phyloP scores from a whole-genome alignment of 2,113 vertebrate genomes.

The Tenrec ecaudatus region DNA sequence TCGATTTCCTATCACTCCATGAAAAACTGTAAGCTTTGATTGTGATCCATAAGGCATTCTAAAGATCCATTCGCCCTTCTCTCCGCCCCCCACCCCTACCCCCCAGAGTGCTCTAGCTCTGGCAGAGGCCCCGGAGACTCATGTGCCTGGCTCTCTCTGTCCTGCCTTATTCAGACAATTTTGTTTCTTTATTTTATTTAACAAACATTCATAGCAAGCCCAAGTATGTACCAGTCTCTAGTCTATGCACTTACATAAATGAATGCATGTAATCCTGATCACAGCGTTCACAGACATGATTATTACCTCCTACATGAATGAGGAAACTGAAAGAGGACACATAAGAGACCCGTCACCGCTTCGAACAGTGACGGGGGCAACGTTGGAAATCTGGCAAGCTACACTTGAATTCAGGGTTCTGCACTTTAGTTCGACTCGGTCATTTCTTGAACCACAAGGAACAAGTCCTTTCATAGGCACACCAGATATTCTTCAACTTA shows the following conservation, averaged over 20 bases:
- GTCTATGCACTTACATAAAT: not conserved
- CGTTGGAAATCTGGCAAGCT: not conserved
- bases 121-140: not conserved
- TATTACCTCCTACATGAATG: not conserved
- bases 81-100: not conserved
- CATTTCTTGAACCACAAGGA: not conserved
- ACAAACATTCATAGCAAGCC: not conserved
- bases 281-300: not conserved
- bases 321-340: not conserved
- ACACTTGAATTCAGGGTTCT: not conserved
- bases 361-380: not conserved
- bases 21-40: not conserved
- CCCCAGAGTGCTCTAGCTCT: not conserved
- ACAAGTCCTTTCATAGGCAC: not conserved
- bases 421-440: too few relatives aligned
- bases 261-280: not conserved
- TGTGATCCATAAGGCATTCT: not conserved
- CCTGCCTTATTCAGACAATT: not conserved
- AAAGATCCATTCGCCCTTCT: not conserved
- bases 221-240: not conserved
- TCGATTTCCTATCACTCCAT: not conserved
- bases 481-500: too few relatives aligned
- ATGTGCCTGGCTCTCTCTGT: not conserved
- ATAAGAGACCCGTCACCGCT: not conserved
- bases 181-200: constrained; percentile 14